These are phyloP conservation scores for Drosophila tsacasi DNA, from an alignment of 1,140 invertebrate genomes.

Conservation along the genomic window DNA sequence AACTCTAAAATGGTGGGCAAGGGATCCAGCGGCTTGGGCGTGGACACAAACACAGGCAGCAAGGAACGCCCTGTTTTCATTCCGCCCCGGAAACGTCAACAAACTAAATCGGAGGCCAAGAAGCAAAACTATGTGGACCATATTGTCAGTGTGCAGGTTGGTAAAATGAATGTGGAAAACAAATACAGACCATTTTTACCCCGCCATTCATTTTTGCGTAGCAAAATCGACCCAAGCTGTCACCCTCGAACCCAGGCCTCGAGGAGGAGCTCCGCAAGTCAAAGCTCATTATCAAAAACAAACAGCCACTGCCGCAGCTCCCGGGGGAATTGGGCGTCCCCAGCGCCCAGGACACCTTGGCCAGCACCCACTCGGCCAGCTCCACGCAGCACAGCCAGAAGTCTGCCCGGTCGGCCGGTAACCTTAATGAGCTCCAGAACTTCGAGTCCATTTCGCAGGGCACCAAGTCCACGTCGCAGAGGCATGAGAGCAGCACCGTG, in stretches of 20 bases:
- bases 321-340: conserved; percentile 64
- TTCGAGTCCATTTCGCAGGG: conserved; percentile 78
- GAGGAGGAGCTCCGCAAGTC: conserved; percentile 82
- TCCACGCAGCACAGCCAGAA: conserved; percentile 77
- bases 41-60: conserved; percentile 58
- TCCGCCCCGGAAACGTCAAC: conserved; percentile 87
- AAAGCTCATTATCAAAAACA: conserved; percentile 83
- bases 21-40: conserved; percentile 53
- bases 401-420: conserved; percentile 66
- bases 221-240: conserved; percentile 85
- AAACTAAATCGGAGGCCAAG: conserved; percentile 86
- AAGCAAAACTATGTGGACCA: conserved; percentile 88
- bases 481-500: conserved; percentile 81
- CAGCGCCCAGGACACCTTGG: conserved; percentile 63
- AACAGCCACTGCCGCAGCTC: conserved; percentile 80
- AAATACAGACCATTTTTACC: background rate
- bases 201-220: conserved; percentile 63
- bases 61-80: conserved; percentile 87
- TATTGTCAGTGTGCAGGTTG: conserved; percentile 87
- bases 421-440: conserved; percentile 83
- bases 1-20: conserved; percentile 76
- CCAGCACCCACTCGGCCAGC: conserved; percentile 73
- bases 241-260: conserved; percentile 78
- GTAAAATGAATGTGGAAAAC: background rate
- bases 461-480: conserved; percentile 73